phyloP scores from a whole-genome alignment of 1,140 invertebrate species.

The Forficula auricularia region DNA sequence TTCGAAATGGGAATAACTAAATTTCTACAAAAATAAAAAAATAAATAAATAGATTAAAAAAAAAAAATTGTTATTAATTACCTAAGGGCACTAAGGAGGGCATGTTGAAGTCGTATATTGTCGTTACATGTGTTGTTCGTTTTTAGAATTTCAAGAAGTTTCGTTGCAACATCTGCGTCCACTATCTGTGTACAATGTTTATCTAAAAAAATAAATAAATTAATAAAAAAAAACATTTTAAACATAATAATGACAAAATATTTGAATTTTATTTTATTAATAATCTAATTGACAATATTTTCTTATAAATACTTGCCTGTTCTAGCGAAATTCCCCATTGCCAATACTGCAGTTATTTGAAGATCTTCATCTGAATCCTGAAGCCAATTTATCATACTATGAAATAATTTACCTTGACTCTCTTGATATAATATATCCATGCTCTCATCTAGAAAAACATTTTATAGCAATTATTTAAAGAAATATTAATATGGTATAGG shows the following conservation, averaged over 20 bases:
- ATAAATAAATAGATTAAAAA: background rate
- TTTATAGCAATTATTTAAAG: background rate
- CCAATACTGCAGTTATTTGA: slow-evolving; percentile 59
- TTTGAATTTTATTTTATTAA: no score
- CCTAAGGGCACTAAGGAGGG: slow-evolving; percentile 55
- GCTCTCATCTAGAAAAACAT: slow-evolving; percentile 49
- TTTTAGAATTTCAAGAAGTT: slow-evolving; percentile 42
- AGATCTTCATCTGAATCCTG: slow-evolving; percentile 52
- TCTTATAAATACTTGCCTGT: no score
- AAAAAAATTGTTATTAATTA: slow-evolving; percentile 3
- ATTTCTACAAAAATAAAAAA: slow-evolving; percentile 33
- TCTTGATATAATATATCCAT: slow-evolving; percentile 62
- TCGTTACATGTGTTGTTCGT: slow-evolving; percentile 35
- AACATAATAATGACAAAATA: no score
- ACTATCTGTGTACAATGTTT: slow-evolving; percentile 69
- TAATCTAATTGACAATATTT: no score
- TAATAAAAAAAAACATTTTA: slow-evolving; percentile 1
- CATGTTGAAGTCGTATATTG: slow-evolving; percentile 64
- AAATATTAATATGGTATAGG: background rate
- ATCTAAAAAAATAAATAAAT: slow-evolving; percentile 30
- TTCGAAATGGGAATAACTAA: slow-evolving; percentile 62
- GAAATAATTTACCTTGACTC: slow-evolving; percentile 51
- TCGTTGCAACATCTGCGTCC: slow-evolving; percentile 52
- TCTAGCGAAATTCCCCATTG: slow-evolving; percentile 84
- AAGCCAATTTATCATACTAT: slow-evolving; percentile 57